phyloP scores from a whole-genome alignment of 2,113 vertebrate species.

The Lepus timidus region DNA sequence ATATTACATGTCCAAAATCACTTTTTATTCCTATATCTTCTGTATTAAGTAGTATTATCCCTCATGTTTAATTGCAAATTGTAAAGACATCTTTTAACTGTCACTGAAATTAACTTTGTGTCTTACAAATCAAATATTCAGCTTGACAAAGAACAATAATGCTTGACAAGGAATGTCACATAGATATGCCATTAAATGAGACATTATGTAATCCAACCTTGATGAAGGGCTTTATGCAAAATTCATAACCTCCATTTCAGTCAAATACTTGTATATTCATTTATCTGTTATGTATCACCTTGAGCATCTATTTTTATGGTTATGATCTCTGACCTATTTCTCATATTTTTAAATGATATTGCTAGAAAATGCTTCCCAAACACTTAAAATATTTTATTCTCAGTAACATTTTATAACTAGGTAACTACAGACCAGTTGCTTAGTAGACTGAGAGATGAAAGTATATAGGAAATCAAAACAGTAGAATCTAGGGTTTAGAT shows the following conservation, averaged over 20 bases:
- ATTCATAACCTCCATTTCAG: constrained; percentile 75
- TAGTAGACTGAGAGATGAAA: constrained; percentile 54
- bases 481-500: constrained; percentile 41
- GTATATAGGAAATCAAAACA: constrained; percentile 44
- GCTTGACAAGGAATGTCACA: constrained; percentile 76
- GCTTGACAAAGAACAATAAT: constrained; percentile 71
- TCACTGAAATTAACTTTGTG: constrained; percentile 59
- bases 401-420: constrained; percentile 70
- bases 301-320: constrained; percentile 72
- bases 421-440: constrained; percentile 67
- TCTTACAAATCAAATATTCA: constrained; percentile 74
- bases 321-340: constrained; percentile 76
- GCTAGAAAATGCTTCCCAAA: constrained; percentile 70
- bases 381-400: constrained; percentile 70
- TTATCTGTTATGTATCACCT: constrained; percentile 80
- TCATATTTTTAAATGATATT: constrained; percentile 72
- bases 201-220: constrained; percentile 82
- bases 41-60: constrained; percentile 22
- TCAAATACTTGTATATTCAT: constrained; percentile 76
- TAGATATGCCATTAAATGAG: constrained; percentile 72
- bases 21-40: not conserved
- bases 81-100: constrained; percentile 40
- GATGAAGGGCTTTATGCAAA: constrained; percentile 81
- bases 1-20: constrained; percentile 8
- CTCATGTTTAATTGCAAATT: constrained; percentile 63